Conservation (phyloP, 2,797 vertebrate species). For the Amblyopsis hoosieri region DNA sequence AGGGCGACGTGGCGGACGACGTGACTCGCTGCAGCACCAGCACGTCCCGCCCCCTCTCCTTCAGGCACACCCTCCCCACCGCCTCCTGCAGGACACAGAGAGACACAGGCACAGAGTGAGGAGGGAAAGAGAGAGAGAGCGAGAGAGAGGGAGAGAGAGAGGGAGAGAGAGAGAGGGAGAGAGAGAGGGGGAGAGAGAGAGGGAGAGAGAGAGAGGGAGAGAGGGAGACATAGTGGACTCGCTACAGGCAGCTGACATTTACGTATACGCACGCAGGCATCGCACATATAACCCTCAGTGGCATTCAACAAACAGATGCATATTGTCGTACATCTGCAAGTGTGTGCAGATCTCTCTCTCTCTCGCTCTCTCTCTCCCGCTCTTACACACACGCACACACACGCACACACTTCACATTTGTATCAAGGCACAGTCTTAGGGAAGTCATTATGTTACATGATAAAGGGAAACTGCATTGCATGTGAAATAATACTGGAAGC, state of each 20-base stretch:
- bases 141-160: background rate
- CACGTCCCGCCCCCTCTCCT: constrained; percentile 87
- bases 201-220: background rate
- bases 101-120: background rate
- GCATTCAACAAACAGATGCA: background rate
- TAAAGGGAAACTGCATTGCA: constrained; percentile 5
- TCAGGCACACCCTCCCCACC: constrained; percentile 81
- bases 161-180: constrained; percentile 24
- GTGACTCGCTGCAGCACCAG: constrained; percentile 90
- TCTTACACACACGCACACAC: background rate
- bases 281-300: background rate
- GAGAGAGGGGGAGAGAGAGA: constrained; percentile 8
- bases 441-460: constrained; percentile 17
- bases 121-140: constrained; percentile 2
- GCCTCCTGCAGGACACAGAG: constrained; percentile 69
- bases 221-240: constrained; percentile 6
- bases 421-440: constrained; percentile 14
- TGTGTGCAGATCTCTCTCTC: background rate
- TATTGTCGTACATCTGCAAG: too few species aligned
- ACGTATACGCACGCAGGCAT: too few species aligned
- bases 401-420: background rate
- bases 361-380: too few species aligned
- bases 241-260: constrained; percentile 1
- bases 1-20: constrained; percentile 81
- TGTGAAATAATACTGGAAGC: constrained; percentile 32